Evolutionary conservation across 2,797 vertebrate genomes (phyloP).

Genomic region (Pangasius sanitwongsei): DNA sequence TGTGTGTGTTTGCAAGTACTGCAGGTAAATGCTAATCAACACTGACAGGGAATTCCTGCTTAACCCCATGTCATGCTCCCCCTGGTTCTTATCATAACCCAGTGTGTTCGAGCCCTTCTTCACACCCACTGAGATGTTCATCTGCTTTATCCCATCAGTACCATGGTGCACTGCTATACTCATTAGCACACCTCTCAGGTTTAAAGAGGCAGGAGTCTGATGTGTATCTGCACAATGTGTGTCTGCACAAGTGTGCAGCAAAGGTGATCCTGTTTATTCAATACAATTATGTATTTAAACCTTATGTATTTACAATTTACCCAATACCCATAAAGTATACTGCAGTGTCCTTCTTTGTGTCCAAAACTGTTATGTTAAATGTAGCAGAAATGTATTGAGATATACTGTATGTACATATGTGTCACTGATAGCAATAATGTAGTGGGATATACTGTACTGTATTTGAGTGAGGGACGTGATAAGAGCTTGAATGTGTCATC

Average conservation of each 20-base stretch:
- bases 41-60: slow-evolving; percentile 7
- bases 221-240: background rate
- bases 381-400: background rate
- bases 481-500: background rate
- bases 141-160: background rate
- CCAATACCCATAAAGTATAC: background rate
- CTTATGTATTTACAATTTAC: too few relatives aligned
- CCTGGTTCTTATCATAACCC: slow-evolving; percentile 15
- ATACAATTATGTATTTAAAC: too few relatives aligned
- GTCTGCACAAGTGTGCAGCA: background rate
- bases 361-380: background rate
- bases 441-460: too few relatives aligned
- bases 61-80: background rate
- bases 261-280: background rate
- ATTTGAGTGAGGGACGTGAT: background rate
- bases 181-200: background rate
- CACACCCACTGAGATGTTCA: background rate
- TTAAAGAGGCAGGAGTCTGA: background rate
- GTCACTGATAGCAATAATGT: too few relatives aligned
- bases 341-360: background rate
- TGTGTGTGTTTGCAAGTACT: background rate
- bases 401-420: background rate
- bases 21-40: background rate
- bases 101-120: background rate
- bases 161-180: background rate